Evolutionary conservation across 1,140 invertebrate species (phyloP).

Genomic region (Choristoneura fumiferana): DNA sequence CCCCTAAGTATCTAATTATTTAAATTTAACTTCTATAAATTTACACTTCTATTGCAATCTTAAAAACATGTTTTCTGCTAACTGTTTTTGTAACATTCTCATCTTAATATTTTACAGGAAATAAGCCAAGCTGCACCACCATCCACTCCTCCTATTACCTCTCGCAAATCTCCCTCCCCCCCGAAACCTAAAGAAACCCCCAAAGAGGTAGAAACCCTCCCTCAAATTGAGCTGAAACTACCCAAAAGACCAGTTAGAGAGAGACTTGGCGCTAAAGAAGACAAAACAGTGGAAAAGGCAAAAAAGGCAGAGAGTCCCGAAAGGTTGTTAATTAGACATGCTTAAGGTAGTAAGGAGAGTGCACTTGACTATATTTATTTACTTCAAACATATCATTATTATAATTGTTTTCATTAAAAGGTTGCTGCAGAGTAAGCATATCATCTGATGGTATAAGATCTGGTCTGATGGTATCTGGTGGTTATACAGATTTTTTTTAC

Average conservation of each 20-base stretch:
- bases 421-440: no score
- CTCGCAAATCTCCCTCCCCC: slow-evolving; percentile 25
- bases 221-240: slow-evolving; percentile 73
- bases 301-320: slow-evolving; percentile 53
- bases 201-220: slow-evolving; percentile 47
- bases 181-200: slow-evolving; percentile 24
- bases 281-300: slow-evolving; percentile 31
- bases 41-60: no score
- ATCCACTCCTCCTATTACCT: slow-evolving; percentile 42
- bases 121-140: slow-evolving; percentile 45
- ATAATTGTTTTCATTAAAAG: no score
- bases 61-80: no score
- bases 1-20: no score
- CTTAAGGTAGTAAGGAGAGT: slow-evolving; percentile 60
- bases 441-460: no score
- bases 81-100: not conserved
- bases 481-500: no score
- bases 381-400: not conserved
- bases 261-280: slow-evolving; percentile 53
- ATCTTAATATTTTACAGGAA: slow-evolving; percentile 47
- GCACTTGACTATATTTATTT: slow-evolving; percentile 5
- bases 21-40: no score
- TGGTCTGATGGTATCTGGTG: no score
- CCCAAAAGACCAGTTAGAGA: slow-evolving; percentile 73
- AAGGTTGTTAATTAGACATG: slow-evolving; percentile 69